Evolutionary conservation across 2,888 invertebrate species (phyloP), one percentile per base, ranked within the genome.

Genomic region (Eupithecia tripunctaria): DNA sequence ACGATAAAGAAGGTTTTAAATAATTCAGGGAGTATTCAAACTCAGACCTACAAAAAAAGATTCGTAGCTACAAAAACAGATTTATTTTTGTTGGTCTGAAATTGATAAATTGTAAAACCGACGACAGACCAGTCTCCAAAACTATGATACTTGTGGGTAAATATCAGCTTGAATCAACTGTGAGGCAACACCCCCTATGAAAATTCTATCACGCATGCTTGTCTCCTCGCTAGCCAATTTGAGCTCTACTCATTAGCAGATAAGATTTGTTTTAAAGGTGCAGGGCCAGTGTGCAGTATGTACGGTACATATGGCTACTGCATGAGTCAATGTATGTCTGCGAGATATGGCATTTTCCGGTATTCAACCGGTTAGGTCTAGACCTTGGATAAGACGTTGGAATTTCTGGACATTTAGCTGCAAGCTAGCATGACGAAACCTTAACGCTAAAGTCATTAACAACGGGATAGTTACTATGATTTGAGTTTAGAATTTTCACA

Each of bases 301-400:
- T 56, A 25, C 56, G 21, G 12, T 66, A 41, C 32, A 5, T 27
- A 21, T 6, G 32, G 15, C 25, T 62, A n/a, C 15, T 36, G 18
- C 47, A 56, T 74, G 72, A 78, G 69, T 78, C 74, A 76, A 32
- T 47, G 43, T 21, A 67, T 67, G 59, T 70, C 72, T 62, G 67
- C 67, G 41, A 68, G 67, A 72, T 47, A 69, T 73, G 71, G 71
- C n/a, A 68, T 72, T 76, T 76, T 72, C 77, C 78, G 74, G 78
- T 75, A 71, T 38, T 27, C n/a, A 72, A 75, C 78, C 69, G 71
- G 78, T 78, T 74, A 41, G 12, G 25, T 70, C 63, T 41, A 38
- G 63, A 70, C 71, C 73, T 75, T 72, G 72, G 67, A 60, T 70
- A 63, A 25, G 67, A 62, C 62, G 15, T 4, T 29, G 62, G 62